phyloP scores from a whole-genome alignment of 2,113 vertebrate genomes.

The Morone saxatilis region DNA sequence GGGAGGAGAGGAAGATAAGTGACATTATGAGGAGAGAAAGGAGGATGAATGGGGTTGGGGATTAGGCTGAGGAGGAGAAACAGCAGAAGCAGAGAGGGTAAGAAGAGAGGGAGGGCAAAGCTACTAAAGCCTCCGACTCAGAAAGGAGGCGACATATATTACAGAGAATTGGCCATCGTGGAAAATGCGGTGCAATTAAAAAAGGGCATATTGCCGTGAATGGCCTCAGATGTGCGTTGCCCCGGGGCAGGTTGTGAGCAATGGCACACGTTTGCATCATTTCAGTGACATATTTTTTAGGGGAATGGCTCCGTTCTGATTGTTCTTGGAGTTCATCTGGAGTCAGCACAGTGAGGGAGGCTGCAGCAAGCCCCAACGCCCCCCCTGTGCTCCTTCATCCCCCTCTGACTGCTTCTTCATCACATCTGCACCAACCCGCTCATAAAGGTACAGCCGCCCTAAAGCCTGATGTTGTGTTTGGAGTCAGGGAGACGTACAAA shows the following conservation, averaged over 20 bases:
- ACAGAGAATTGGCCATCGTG: conserved; percentile 46
- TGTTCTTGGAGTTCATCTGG: conserved; percentile 2
- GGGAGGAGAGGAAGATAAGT: background rate
- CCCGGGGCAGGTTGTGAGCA: background rate
- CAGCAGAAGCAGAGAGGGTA: background rate
- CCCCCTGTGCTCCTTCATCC: background rate
- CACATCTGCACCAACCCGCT: no score
- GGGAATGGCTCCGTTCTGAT: background rate
- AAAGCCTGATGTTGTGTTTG: no score
- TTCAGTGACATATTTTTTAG: background rate
- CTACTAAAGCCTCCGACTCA: background rate
- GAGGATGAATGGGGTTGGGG: background rate
- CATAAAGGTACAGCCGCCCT: no score
- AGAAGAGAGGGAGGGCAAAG: background rate
- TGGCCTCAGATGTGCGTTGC: background rate
- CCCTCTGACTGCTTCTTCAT: no score
- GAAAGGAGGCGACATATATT: conserved; percentile 25
- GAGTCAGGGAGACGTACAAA: no score
- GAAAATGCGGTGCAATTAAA: conserved; percentile 52
- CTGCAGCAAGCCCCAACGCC: background rate
- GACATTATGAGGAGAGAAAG: background rate
- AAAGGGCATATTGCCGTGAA: conserved; percentile 25
- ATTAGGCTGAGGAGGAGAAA: background rate
- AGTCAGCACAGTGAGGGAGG: background rate
- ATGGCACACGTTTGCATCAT: background rate